These are phyloP conservation scores for Phoenoteleia sp. DNA, from an alignment of 2,888 invertebrate species.

Conservation along the genomic window DNA sequence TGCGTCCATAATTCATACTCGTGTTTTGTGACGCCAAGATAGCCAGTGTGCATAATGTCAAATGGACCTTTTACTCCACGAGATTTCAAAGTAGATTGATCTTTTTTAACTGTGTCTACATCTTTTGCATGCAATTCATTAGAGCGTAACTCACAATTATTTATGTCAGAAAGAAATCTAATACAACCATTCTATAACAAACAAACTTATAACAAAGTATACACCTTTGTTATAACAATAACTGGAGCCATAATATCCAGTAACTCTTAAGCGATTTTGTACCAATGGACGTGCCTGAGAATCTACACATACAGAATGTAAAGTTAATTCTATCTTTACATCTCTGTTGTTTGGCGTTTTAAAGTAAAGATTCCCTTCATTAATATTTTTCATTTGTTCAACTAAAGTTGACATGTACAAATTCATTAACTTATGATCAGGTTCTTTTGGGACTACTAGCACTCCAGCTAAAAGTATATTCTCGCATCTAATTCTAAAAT, in stretches of 20 bases:
- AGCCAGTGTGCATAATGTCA: constrained; percentile 49
- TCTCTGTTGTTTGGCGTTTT: not conserved
- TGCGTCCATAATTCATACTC: constrained; percentile 26
- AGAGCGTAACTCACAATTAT: not conserved
- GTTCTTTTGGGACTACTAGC: constrained; percentile 46
- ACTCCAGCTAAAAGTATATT: constrained; percentile 44
- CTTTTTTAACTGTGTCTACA: not conserved
- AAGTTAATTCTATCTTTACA: not conserved
- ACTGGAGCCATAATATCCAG: constrained; percentile 37
- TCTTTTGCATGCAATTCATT: constrained; percentile 18
- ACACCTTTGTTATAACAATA: constrained; percentile 39
- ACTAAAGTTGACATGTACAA: constrained; percentile 14
- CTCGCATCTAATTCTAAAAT: not conserved
- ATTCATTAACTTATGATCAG: constrained; percentile 33
- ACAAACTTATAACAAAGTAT: no score
- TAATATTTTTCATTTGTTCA: not conserved
- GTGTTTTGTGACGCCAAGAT: constrained; percentile 43
- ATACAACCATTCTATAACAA: not conserved
- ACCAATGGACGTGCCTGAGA: constrained; percentile 33
- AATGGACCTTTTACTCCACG: constrained; percentile 49
- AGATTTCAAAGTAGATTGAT: constrained; percentile 6
- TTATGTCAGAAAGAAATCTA: not conserved
- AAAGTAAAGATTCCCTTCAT: not conserved
- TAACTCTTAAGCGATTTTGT: constrained; percentile 43
- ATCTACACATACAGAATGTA: constrained; percentile 23